Base-by-base conservation (phyloP, 1,140 invertebrate species). In the Octopus sinensis region DNA sequence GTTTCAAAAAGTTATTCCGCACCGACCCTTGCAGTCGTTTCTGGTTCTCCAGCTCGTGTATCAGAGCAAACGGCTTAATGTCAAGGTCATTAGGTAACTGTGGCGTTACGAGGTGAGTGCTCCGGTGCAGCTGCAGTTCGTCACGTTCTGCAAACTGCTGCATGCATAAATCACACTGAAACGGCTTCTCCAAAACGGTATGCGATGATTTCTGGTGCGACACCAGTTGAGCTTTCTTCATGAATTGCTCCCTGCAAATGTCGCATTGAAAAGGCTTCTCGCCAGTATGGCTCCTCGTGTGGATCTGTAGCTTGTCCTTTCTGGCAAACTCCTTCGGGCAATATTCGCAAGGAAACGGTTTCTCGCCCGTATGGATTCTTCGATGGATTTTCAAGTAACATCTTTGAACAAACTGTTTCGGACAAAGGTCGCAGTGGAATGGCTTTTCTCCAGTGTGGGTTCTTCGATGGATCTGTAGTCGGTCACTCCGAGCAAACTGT, bases 21-120 rank as follows among this genome's bases (percentile, higher is more conserved):
- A 73, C 68, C 17, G 68, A 23, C 13, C 68, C 68, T 6, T 91
- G 90, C 6, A 93, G 94, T 88, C 95, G 94, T 83, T 94, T 95
- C 88, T 97, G 96, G 81, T 95, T 93, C 82, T 95, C 91, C 53
- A 96, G 92, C 89, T 96, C 95, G 90, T 95, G 96, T 87, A 96
- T 96, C 79, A 95, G 92, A 54, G 95, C 93, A 89, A 96, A 97
- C 4, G 96, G 95, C 89, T 96, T 97, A 53, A 95, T 95, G 87
- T 96, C 98, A 0, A 94, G 94, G 80, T 94, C 92, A 88, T 97
- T 98, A 87, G 97, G 95, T 90, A 94, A 94, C 91, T 97, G 97
- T 0, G 97, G 97, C 89, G 97, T 96, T 87, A 97, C 96, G 1
- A 96, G 98, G 77, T 98, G 97, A 1, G 96, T 97, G 10, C 97